These are phyloP conservation scores for Idaea biselata DNA, from an alignment of 2,888 invertebrate genomes.

Conservation along the genomic window DNA sequence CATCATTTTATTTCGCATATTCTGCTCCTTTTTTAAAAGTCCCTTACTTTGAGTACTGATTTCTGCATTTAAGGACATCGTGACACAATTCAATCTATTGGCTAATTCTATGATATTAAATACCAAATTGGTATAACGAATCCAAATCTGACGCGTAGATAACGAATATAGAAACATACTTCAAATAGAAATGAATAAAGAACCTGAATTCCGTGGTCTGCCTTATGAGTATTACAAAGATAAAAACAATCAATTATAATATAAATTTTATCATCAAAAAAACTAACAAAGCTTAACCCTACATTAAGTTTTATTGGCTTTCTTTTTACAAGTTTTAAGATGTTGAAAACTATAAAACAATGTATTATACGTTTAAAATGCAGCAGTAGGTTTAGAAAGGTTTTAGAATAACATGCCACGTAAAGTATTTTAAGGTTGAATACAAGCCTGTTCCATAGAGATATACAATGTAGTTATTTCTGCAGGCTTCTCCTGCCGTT, in stretches of 20 bases:
- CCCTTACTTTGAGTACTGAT: not conserved
- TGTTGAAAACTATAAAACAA: not conserved
- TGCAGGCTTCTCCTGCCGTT: not conserved
- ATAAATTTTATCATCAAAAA: not conserved
- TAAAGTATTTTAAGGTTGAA: not conserved
- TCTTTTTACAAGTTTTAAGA: not conserved
- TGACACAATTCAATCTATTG: not conserved
- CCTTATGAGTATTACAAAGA: not conserved
- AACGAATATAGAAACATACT: not conserved
- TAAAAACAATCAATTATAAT: not conserved
- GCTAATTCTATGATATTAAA: not conserved
- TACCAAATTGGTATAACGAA: not conserved
- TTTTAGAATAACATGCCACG: not conserved
- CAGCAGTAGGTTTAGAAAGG: not conserved
- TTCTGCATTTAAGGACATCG: not conserved
- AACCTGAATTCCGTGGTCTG: not conserved
- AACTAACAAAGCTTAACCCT: not conserved
- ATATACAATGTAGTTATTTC: not conserved
- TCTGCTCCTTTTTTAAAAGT: not conserved
- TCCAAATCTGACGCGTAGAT: not conserved
- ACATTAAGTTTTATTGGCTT: not conserved
- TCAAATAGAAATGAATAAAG: not conserved
- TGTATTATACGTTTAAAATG: not conserved
- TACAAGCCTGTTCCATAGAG: not conserved
- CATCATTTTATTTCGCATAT: not conserved